Percentiles rank a stretch among this genome's conserved stretches.
These are phyloP conservation scores for Gallinago undulata DNA, from an alignment of 2,113 vertebrate genomes.

Conservation along the genomic window DNA sequence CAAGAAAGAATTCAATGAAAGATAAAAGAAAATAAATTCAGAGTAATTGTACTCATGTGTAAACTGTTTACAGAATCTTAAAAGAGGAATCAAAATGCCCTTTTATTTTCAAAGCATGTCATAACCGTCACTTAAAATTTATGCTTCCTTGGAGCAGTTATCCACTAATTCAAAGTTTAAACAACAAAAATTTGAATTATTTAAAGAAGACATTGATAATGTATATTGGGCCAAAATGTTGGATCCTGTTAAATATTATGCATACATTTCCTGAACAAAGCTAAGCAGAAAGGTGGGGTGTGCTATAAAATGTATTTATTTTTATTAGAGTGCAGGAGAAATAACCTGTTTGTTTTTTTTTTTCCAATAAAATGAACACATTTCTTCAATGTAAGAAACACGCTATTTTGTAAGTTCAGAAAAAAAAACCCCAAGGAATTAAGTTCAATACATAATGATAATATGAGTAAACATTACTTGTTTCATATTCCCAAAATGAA, in stretches of 20 bases:
- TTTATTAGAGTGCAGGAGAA: background rate
- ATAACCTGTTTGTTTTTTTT: background rate
- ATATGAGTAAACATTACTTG: background rate
- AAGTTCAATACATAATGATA: background rate
- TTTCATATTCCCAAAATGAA: background rate
- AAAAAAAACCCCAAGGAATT: background rate
- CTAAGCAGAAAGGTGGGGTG: background rate
- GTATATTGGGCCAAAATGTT: background rate
- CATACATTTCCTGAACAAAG: background rate
- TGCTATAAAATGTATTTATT: background rate
- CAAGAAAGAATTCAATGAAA: background rate
- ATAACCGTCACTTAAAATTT: background rate
- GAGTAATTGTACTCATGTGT: background rate
- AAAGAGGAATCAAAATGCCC: background rate
- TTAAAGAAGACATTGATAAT: background rate
- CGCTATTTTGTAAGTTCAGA: background rate
- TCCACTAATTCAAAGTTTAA: background rate
- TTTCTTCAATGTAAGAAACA: background rate
- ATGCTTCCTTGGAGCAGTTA: background rate
- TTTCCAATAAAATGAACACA: background rate
- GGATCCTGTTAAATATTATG: background rate
- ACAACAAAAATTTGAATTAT: background rate
- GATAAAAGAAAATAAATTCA: background rate
- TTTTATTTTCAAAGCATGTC: background rate
- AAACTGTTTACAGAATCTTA: background rate